Evolutionary conservation across 2,888 invertebrate genomes (phyloP).

Genomic region (Amiota communis): DNA sequence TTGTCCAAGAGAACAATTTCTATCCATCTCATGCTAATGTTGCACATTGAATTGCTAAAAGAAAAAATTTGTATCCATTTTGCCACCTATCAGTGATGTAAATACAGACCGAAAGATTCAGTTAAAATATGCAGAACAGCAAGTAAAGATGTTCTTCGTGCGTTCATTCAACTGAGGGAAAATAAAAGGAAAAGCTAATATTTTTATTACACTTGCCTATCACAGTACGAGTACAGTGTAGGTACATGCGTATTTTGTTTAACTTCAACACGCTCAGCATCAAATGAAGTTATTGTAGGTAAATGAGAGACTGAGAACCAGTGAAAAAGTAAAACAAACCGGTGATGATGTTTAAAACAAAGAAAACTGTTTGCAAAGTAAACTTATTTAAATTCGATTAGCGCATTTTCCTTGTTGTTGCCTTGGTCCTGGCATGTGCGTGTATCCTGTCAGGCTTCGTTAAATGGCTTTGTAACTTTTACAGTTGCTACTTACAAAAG

Average conservation of each 20-base stretch:
- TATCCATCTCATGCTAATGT: no score
- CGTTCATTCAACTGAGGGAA: conserved; percentile 20
- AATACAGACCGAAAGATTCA: no score
- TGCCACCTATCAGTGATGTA: neutral
- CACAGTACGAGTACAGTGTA: no score
- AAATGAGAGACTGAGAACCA: conserved; percentile 30
- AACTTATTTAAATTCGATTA: conserved; percentile 67
- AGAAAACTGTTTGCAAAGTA: conserved; percentile 56
- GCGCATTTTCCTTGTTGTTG: conserved; percentile 51
- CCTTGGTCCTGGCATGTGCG: neutral
- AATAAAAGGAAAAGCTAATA: conserved; percentile 53
- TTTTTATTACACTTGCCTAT: conserved; percentile 45
- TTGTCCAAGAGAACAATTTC: no score
- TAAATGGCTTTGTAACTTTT: no score
- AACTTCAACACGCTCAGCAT: conserved; percentile 36
- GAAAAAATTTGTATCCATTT: no score
- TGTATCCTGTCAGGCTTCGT: neutral
- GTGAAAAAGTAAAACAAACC: conserved; percentile 38
- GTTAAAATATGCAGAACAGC: conserved; percentile 58
- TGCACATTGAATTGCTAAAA: no score
- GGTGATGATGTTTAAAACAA: conserved; percentile 29
- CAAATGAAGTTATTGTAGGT: conserved; percentile 24
- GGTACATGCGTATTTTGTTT: conserved; percentile 45
- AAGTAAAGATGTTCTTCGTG: conserved; percentile 2
- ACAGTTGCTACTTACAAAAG: no score